Evolutionary conservation across 1,140 invertebrate species (phyloP).

Genomic region (Drosophila miranda): DNA sequence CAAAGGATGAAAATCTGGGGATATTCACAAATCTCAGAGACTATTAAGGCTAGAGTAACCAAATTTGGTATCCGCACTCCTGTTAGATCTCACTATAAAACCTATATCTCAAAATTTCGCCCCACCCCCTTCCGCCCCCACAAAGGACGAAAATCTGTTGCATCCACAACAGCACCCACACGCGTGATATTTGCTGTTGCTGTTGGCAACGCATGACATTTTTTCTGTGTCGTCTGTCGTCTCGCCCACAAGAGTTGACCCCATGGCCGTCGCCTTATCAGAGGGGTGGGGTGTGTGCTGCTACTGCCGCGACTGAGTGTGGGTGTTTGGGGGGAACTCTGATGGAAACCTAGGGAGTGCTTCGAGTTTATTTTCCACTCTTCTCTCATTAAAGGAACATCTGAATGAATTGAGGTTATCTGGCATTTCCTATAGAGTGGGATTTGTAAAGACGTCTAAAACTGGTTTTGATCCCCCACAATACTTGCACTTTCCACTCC

Average conservation of each 20-base stretch:
- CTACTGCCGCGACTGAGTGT: neutral
- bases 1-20: no score
- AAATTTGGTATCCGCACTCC: no score
- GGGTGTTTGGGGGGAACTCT: neutral
- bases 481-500: constrained; percentile 39
- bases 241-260: constrained; percentile 67
- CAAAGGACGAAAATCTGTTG: no score
- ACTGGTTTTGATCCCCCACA: constrained; percentile 7
- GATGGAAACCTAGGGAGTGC: constrained; percentile 13
- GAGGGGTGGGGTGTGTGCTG: constrained; percentile 2
- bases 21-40: no score
- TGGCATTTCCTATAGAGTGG: neutral
- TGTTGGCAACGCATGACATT: constrained; percentile 68
- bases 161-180: constrained; percentile 53
- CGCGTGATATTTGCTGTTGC: constrained; percentile 37
- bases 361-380: neutral
- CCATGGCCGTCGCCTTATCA: constrained; percentile 50
- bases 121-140: no score
- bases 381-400: no score
- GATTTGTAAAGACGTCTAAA: neutral
- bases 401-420: no score
- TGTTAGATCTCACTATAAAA: no score
- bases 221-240: constrained; percentile 35
- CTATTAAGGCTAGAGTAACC: no score
- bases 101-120: no score